Evolutionary conservation across 2,888 invertebrate genomes (phyloP).

Genomic region (Rhimphoctona megacephalus): DNA sequence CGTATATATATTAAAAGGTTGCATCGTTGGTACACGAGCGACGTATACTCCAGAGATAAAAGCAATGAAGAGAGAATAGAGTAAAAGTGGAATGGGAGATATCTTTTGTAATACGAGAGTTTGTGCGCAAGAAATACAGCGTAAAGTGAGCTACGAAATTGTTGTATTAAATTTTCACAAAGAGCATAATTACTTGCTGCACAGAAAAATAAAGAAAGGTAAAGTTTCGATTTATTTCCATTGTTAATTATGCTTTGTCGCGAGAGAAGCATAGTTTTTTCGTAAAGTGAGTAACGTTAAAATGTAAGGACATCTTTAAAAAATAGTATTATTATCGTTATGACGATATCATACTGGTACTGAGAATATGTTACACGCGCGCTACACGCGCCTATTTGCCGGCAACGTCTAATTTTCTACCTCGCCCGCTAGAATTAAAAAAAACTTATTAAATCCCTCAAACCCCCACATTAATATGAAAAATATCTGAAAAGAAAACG

Average conservation of each 20-base stretch:
- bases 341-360: not conserved
- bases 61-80: conserved; percentile 30
- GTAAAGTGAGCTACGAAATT: conserved; percentile 6
- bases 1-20: conserved; percentile 5
- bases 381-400: too few species aligned
- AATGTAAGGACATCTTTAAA: not conserved
- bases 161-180: not conserved
- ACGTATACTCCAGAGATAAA: conserved; percentile 24
- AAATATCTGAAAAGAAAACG: too few species aligned
- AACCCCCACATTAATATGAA: too few species aligned
- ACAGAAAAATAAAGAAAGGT: not conserved
- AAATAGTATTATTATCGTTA: conserved; percentile 7
- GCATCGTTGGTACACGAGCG: conserved; percentile 5
- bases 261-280: not conserved
- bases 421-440: too few species aligned
- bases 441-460: too few species aligned
- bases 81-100: not conserved
- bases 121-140: conserved; percentile 30
- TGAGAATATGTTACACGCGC: too few species aligned
- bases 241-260: not conserved
- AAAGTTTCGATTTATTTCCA: not conserved
- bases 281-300: not conserved
- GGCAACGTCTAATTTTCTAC: too few species aligned
- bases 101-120: conserved; percentile 31
- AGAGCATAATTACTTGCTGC: not conserved